Base-by-base conservation (phyloP, 2,888 invertebrate species). In the Mythimna pallens region DNA sequence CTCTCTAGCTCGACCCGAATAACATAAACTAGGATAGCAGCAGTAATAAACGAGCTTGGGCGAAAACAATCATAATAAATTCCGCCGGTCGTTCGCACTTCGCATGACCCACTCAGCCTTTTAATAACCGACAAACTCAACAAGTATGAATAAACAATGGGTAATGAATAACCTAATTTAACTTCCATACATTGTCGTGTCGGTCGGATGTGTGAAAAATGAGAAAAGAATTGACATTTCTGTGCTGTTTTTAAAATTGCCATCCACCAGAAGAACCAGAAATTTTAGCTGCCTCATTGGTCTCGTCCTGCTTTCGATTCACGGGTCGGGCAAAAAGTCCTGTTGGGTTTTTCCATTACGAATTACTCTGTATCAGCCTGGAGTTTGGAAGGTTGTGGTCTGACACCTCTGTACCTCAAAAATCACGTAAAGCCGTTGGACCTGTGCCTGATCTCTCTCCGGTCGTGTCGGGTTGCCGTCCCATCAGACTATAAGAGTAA, bases 11-110 rank as follows among this genome's bases (percentile, higher is more conserved):
- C 66, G 83, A 79, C 85, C 82, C 62, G 72, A 79, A 79, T 83
- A 78, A 36, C 78, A 50, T 61, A 34, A 79, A 84, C 76, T 79
- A 77, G 80, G 75, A 75, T 76, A 80, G 72, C 14, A 43, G 14
- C 40, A 22, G 65, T 65, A 68, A 80, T 86, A 84, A 80, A 72
- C 76, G 70, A 73, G 73, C 78, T 80, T 78, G 72, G 65, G 81
- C 75, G 80, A 84, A 86, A 87, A 87, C 84, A 85, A 89, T 87
- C 82, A 82, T 84, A 80, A 84, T 86, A 86, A 86, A 84, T 74
- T 68, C 57, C 40, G 70, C 54, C 79, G 80, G 83, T 80, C 73
- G 57, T 80, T 80, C 67, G 78, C 80, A 80, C 83, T 73, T 52
- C 43, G 59, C 73, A 67, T 80, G 80, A 80, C 82, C 80, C 68